phyloP scores from a whole-genome alignment of 2,888 invertebrate species.

The Aricia artaxerxes region DNA sequence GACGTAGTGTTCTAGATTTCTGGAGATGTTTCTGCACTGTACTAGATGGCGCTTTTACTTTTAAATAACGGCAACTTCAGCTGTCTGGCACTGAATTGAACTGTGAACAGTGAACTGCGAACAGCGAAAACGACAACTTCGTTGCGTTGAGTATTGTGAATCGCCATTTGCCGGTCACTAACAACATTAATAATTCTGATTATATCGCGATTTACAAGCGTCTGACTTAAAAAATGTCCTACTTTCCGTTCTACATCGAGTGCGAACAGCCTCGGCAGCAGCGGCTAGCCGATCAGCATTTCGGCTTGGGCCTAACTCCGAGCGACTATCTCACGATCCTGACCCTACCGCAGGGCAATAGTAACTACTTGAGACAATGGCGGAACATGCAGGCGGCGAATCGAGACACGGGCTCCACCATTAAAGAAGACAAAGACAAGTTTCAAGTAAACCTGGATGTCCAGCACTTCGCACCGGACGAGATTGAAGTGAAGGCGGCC shows the following conservation, averaged over 20 bases:
- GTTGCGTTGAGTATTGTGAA: not conserved
- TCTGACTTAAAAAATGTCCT: slow-evolving; percentile 58
- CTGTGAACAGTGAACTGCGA: too few relatives aligned
- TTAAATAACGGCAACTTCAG: not conserved
- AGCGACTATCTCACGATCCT: slow-evolving; percentile 57
- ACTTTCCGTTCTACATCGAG: slow-evolving; percentile 61
- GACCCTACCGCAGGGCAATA: slow-evolving; percentile 50
- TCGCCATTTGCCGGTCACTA: not conserved
- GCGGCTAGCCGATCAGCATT: slow-evolving; percentile 55
- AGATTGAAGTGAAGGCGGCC: not conserved
- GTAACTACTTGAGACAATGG: slow-evolving; percentile 77
- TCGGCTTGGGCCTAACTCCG: slow-evolving; percentile 59
- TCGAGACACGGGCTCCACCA: slow-evolving; percentile 70
- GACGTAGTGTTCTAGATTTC: slow-evolving; percentile 49
- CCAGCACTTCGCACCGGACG: slow-evolving; percentile 83
- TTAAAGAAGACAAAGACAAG: slow-evolving; percentile 72
- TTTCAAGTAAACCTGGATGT: slow-evolving; percentile 87
- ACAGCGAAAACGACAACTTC: not conserved
- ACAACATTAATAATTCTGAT: not conserved
- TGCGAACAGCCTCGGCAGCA: slow-evolving; percentile 50
- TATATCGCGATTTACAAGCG: not conserved
- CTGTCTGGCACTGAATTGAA: not conserved
- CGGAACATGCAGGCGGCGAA: slow-evolving; percentile 77
- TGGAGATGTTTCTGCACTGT: slow-evolving; percentile 50
- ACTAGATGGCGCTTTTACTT: not conserved